Percentiles rank a stretch among this genome's conserved stretches.
Evolutionary conservation across 1,140 invertebrate species (phyloP).

Genomic region (Zaprionus nigranus): DNA sequence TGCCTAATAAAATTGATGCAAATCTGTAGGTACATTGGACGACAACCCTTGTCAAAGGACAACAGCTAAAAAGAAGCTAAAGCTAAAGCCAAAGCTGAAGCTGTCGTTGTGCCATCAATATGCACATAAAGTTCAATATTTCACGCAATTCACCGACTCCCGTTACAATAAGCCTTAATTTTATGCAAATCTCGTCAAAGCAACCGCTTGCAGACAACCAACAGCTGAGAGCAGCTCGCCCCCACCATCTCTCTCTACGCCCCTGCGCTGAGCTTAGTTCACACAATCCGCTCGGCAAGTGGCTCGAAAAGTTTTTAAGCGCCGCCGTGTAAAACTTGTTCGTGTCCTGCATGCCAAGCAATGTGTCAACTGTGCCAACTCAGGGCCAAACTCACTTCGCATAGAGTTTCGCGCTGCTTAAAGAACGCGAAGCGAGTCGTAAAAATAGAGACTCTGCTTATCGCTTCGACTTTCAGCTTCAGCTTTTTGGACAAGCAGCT

Average conservation of each 20-base stretch:
- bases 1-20: conserved; percentile 72
- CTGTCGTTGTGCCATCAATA: conserved; percentile 59
- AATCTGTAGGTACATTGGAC: conserved; percentile 43
- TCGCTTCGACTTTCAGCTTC: conserved; percentile 34
- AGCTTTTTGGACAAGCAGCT: conserved; percentile 7
- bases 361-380: conserved; percentile 61
- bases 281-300: conserved; percentile 62
- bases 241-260: not conserved
- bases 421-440: conserved; percentile 36
- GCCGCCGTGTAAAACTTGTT: conserved; percentile 73
- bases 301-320: conserved; percentile 75
- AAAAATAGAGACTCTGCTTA: conserved; percentile 62
- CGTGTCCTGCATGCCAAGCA: conserved; percentile 78
- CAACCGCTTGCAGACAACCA: conserved; percentile 38
- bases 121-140: conserved; percentile 82
- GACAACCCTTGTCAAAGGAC: conserved; percentile 54
- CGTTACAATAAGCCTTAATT: conserved; percentile 78
- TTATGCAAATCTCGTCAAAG: conserved; percentile 78
- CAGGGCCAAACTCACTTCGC: conserved; percentile 40
- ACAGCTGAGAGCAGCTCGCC: not conserved
- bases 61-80: conserved; percentile 8
- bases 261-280: conserved; percentile 50
- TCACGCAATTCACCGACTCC: conserved; percentile 72
- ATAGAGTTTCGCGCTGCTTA: not conserved
- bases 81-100: conserved; percentile 16